phyloP scores from a whole-genome alignment of 2,888 invertebrate species.

The Acanthosoma haemorrhoidale region DNA sequence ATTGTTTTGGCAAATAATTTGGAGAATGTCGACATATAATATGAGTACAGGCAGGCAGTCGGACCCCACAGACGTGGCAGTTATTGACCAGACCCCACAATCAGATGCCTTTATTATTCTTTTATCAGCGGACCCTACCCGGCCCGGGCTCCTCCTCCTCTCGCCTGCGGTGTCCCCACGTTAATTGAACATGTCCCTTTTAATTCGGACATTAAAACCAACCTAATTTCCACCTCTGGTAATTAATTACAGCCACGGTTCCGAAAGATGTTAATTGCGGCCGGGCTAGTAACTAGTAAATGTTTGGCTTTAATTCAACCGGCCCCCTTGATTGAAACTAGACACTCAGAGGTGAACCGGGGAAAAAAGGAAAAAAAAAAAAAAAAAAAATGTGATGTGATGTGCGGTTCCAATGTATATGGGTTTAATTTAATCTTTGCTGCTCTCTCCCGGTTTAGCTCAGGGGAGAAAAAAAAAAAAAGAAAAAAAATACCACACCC shows the following conservation, averaged over 20 bases:
- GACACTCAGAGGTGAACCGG: neutral
- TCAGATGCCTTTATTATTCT: neutral
- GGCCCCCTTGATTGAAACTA: neutral
- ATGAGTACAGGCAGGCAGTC: too few species aligned
- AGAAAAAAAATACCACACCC: neutral
- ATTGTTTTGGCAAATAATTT: too few species aligned
- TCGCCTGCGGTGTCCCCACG: neutral
- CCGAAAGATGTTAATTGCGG: constrained; percentile 10
- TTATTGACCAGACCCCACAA: too few species aligned
- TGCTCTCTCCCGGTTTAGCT: neutral
- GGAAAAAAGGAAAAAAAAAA: too few species aligned
- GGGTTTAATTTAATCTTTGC: neutral
- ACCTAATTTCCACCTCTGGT: constrained; percentile 21
- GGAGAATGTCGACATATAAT: too few species aligned
- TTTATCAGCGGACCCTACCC: neutral
- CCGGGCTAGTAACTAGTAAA: too few species aligned
- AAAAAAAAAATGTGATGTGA: neutral
- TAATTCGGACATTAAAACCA: constrained; percentile 27
- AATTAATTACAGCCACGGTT: constrained; percentile 18
- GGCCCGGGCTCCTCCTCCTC: too few species aligned
- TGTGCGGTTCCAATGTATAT: neutral
- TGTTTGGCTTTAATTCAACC: constrained; percentile 6
- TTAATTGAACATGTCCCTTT: constrained; percentile 21
- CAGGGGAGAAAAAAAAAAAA: neutral
- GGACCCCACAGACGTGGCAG: too few species aligned